Base-by-base conservation (phyloP, 1,140 invertebrate species). In the Lordiphosa clarofinis region DNA sequence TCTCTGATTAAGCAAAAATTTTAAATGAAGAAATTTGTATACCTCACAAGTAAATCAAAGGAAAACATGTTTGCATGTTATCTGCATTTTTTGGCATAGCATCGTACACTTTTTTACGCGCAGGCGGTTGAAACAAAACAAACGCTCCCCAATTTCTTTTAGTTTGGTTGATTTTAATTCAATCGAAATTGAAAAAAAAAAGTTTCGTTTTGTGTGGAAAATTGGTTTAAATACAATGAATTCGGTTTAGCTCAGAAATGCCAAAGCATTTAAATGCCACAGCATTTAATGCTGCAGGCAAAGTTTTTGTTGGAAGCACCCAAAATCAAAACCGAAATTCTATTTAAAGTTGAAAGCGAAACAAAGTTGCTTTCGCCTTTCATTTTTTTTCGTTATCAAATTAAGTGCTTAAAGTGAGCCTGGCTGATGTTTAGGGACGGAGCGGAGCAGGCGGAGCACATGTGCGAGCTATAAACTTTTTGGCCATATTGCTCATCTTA, bases 301-400 rank as follows among this genome's bases (percentile, higher is more conserved):
- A 63, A 63, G 58, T 63, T 63, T 63, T 15, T 7, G 24, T 28
- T 28, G 24, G 6, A 28, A 28, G 24, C 24, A 5, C 5, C 5
- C 15, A 11, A 21, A 39, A 63, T 53, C 40, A 28, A 44, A 63
- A 63, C 48, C 35, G n/a, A 63, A 63, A 64, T 64, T 63, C 61
- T 64, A 64, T 64, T 64, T 63, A 64, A 64, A 28, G 61, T 64
- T 64, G 59, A 63, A 64, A 64, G 59, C 21, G 59, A 64, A 63
- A 55, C 61, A 64, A 64, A 64, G 61, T 64, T 63, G 57, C 11
- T 19, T 59, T 28, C 28, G 8, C 56, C 28, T 63, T 28, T 24
- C 56, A 7, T n/a, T 50, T 54, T 13, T 12, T 10, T 9, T 40
- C 63, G 60, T 64, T 64, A 64, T 64, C 35, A 60, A 64, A 64